Evolutionary conservation across 2,113 vertebrate genomes (phyloP).

Genomic region (Pionites leucogaster): DNA sequence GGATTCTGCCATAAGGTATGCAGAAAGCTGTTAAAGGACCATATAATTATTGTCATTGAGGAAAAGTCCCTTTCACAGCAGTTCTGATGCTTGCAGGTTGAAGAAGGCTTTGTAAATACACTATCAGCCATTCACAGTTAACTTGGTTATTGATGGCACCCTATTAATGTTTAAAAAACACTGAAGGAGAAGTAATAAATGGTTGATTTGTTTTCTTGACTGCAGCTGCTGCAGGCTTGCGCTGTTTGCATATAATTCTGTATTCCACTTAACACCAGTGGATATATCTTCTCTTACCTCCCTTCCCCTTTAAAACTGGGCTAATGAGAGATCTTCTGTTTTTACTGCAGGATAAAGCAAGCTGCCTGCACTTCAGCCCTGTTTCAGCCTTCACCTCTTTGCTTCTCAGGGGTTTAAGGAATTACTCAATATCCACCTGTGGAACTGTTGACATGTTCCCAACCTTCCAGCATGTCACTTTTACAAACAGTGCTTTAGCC

Average conservation of each 20-base stretch:
- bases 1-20: not conserved
- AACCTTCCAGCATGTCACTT: not conserved
- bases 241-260: not conserved
- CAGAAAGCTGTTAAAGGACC: not conserved
- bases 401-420: not conserved
- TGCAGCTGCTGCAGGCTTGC: constrained; percentile 16
- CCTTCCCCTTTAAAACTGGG: not conserved
- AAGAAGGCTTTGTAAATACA: constrained; percentile 7
- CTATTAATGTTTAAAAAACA: constrained; percentile 65
- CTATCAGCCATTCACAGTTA: constrained; percentile 38
- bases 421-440: not conserved
- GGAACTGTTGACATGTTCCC: not conserved
- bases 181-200: constrained; percentile 58
- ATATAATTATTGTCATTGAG: not conserved
- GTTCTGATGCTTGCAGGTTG: not conserved
- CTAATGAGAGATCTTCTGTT: not conserved
- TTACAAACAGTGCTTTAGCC: not conserved
- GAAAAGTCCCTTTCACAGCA: not conserved
- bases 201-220: constrained; percentile 58
- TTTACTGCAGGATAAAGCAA: not conserved
- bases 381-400: not conserved
- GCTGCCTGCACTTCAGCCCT: not conserved
- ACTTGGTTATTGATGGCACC: constrained; percentile 44
- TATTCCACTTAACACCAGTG: constrained; percentile 33
- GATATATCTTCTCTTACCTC: constrained; percentile 4